Percentiles rank a stretch among this genome's conserved stretches.
phyloP scores from a whole-genome alignment of 2,797 vertebrate species.

The Capromys pilorides region DNA sequence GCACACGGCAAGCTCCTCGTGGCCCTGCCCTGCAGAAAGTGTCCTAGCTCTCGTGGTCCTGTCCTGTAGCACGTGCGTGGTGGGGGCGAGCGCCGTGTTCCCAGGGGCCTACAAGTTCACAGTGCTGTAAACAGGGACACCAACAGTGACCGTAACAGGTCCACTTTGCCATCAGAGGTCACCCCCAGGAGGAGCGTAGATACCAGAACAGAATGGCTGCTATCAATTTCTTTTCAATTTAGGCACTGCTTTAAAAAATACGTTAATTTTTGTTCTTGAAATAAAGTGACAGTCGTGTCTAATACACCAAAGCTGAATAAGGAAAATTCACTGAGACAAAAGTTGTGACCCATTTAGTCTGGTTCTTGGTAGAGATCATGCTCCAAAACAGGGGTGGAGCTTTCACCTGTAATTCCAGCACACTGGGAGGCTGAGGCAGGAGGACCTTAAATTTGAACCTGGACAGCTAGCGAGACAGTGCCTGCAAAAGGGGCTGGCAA shows the following conservation, averaged over 20 bases:
- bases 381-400: neutral
- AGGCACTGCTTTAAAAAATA: neutral
- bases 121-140: fast-evolving
- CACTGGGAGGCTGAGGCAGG: neutral
- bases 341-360: fast-evolving
- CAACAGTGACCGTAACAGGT: neutral
- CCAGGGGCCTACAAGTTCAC: too few species aligned
- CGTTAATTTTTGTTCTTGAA: neutral
- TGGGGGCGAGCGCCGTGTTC: neutral
- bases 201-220: neutral
- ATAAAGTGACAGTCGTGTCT: neutral
- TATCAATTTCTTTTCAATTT: neutral
- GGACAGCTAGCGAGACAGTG: neutral
- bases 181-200: neutral
- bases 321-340: neutral
- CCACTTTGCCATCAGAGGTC: fast-evolving
- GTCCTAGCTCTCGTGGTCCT: too few species aligned
- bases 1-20: neutral
- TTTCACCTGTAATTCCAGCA: neutral
- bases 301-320: neutral
- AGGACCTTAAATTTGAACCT: neutral
- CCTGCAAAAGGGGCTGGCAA: neutral
- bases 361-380: neutral
- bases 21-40: neutral
- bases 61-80: neutral